phyloP scores from a whole-genome alignment of 2,113 vertebrate genomes.

The Orycteropus afer region DNA sequence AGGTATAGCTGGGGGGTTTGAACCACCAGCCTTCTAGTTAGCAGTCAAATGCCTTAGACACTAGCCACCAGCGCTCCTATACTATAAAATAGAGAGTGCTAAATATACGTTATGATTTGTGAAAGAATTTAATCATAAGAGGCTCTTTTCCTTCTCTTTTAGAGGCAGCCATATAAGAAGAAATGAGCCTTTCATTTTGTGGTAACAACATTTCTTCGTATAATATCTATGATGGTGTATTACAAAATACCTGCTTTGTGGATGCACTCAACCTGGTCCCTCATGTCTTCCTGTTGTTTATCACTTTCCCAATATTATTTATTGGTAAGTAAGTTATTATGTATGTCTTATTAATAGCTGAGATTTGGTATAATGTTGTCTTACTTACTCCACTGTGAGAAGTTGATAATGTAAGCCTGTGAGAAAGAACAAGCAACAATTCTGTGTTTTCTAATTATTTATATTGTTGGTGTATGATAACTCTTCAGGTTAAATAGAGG shows the following conservation, averaged over 20 bases:
- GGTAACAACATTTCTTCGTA: constrained; percentile 90
- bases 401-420: neutral
- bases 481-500: neutral
- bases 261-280: constrained; percentile 98
- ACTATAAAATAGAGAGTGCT: neutral
- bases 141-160: neutral
- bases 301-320: constrained; percentile 99
- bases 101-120: neutral
- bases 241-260: constrained; percentile 97
- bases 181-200: constrained; percentile 94
- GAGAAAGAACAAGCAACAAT: neutral
- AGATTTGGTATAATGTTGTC: neutral
- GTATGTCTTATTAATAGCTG: neutral
- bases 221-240: constrained; percentile 89
- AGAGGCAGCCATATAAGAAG: constrained; percentile 61
- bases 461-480: neutral
- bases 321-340: constrained; percentile 90
- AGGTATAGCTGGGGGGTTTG: no score
- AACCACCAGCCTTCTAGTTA: no score
- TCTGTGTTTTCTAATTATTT: neutral
- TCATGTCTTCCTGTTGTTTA: constrained; percentile 98
- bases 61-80: no score
- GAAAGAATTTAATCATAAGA: neutral
- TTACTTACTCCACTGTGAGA: neutral
- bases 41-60: no score